Percentiles rank a stretch among this genome's conserved stretches.
Conservation (phyloP, 2,797 vertebrate genomes). For the Stomatorhinus walkeri region DNA sequence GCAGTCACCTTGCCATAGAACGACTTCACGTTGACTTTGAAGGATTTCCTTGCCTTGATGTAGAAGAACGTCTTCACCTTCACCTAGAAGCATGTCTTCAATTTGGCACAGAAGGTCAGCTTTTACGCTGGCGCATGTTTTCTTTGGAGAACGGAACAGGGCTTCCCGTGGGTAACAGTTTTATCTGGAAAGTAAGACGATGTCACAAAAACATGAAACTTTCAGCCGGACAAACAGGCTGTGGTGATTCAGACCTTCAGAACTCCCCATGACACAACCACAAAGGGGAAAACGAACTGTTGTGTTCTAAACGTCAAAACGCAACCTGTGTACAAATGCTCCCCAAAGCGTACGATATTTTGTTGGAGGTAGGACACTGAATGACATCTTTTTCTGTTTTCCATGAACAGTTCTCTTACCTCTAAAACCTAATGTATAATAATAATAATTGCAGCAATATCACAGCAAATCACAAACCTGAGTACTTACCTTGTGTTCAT, state of each 20-base stretch:
- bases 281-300: background rate
- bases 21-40: background rate
- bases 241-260: background rate
- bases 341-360: background rate
- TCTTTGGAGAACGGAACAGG: background rate
- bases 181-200: background rate
- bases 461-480: background rate
- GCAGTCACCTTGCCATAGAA: background rate
- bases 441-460: background rate
- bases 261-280: background rate
- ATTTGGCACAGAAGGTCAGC: constrained; percentile 93
- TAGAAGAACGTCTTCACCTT: background rate
- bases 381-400: background rate
- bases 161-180: background rate
- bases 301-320: background rate
- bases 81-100: constrained; percentile 51
- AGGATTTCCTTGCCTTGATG: background rate
- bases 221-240: background rate
- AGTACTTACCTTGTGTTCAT: background rate
- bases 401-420: background rate
- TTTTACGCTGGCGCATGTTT: constrained; percentile 38
- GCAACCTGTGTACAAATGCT: background rate
- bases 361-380: background rate
- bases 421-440: background rate
- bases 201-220: background rate